Base-by-base conservation (phyloP, 1,140 invertebrate species). In the Heliconius melpomene region DNA sequence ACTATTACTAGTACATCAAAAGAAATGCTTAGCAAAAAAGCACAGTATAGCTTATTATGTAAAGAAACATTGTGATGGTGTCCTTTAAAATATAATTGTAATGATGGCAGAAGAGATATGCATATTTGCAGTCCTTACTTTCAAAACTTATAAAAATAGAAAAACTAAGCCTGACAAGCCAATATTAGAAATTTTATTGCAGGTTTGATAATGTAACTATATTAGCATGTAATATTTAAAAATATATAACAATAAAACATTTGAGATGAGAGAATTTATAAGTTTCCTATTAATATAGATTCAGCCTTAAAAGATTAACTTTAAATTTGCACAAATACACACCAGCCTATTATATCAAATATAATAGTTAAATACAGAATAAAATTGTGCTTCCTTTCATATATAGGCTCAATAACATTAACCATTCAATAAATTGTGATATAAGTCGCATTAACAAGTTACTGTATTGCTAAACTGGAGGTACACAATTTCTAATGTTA, bases 11-110 rank as follows among this genome's bases (percentile, higher is more conserved):
- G 60, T 66, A 66, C 60, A 66, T 66, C 60, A 60, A 75, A 75
- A 81, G 79, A 82, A 75, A 85, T 77, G 74, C 81, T 83, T 60
- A 75, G 75, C 38, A 82, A 66, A 71, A 83, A 71, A 83, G 75
- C 38, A 81, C 60, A 83, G 72, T 81, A 60, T 52, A 54, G 66
- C 66, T 77, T 80, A 77, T 80, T 85, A 82, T 81, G 79, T 77
- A 72, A 78, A 84, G 79, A 82, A 85, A 87, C 82, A 79, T 80
- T 87, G 86, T 88, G 86, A 90, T 89, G 86, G 70, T 74, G 72
- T 73, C 36, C 38, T 70, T 80, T 60, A 80, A 57, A 36, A 36
- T 7, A 57, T 74, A 40, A 79, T 29, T 70, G 52, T 66, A 40
- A 66, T 66, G 23, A 66, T 66, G 26, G 60, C 60, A 26, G 23